These are phyloP conservation scores for Nephotettix cincticeps DNA, from an alignment of 1,140 invertebrate species.

Conservation along the genomic window DNA sequence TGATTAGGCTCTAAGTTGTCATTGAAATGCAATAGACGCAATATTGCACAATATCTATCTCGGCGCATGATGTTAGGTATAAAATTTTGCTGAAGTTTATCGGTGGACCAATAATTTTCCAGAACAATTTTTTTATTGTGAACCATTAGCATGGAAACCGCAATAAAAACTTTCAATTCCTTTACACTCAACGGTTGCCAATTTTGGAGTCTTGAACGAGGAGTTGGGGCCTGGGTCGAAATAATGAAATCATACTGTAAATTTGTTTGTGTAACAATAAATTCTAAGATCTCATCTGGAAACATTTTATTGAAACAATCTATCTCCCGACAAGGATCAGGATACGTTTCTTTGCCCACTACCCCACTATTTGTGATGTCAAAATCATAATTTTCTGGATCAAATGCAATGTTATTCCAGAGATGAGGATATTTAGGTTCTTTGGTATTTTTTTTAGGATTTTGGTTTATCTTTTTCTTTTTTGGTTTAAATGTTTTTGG, in stretches of 20 bases:
- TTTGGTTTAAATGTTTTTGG: no score
- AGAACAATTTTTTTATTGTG: constrained; percentile 12
- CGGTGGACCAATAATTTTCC: constrained; percentile 7
- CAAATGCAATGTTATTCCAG: background rate
- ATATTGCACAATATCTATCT: constrained; percentile 10
- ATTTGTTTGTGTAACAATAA: background rate
- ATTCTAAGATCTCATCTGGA: background rate
- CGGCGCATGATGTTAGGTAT: background rate
- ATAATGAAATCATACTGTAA: background rate
- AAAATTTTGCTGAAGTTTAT: constrained; percentile 12
- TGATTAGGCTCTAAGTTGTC: background rate
- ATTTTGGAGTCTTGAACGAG: background rate
- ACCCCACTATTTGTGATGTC: background rate
- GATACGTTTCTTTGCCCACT: background rate
- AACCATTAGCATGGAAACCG: background rate
- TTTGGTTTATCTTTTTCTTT: background rate
- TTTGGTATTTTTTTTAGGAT: background rate
- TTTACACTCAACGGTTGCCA: background rate
- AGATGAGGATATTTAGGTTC: background rate
- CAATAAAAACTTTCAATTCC: background rate
- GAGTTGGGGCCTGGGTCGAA: background rate
- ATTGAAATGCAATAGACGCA: background rate
- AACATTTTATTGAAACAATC: constrained; percentile 8
- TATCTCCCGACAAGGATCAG: constrained; percentile 11
- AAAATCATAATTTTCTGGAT: background rate